Percentiles rank a stretch among this genome's conserved stretches.
These are phyloP conservation scores for Nephrotoma flavescens DNA, from an alignment of 2,888 invertebrate genomes.

Conservation along the genomic window DNA sequence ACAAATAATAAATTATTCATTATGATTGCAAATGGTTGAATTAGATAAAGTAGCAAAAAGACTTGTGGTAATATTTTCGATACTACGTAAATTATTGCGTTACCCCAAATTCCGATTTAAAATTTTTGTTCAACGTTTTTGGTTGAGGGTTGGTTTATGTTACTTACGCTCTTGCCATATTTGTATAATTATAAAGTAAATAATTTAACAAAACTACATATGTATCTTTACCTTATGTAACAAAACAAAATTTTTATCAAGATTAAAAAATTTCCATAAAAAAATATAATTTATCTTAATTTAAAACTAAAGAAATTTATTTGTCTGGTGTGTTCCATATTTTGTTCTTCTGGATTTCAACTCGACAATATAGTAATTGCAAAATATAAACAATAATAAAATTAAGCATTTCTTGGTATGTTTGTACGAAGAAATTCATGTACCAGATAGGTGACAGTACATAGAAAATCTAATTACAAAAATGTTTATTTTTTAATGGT, in stretches of 20 bases:
- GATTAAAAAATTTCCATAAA: background rate
- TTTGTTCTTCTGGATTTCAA: background rate
- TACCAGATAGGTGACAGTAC: too few relatives aligned
- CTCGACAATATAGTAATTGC: background rate
- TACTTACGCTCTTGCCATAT: background rate
- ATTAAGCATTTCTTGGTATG: background rate
- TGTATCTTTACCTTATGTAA: background rate
- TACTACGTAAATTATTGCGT: background rate
- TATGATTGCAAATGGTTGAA: background rate
- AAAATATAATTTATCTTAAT: background rate
- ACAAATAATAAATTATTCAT: background rate
- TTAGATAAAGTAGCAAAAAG: background rate
- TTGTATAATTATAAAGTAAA: background rate
- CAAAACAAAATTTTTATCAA: background rate
- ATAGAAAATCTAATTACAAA: too few relatives aligned
- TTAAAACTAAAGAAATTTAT: background rate
- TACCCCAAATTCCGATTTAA: background rate
- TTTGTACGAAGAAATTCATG: too few relatives aligned
- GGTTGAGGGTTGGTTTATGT: background rate
- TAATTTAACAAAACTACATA: background rate
- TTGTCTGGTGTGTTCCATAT: background rate
- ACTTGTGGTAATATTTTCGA: background rate
- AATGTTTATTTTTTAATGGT: too few relatives aligned
- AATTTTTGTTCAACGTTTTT: background rate
- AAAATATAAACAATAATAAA: background rate